Evolutionary conservation across 2,113 vertebrate genomes (phyloP).

Genomic region (Leucoraja erinaceus): DNA sequence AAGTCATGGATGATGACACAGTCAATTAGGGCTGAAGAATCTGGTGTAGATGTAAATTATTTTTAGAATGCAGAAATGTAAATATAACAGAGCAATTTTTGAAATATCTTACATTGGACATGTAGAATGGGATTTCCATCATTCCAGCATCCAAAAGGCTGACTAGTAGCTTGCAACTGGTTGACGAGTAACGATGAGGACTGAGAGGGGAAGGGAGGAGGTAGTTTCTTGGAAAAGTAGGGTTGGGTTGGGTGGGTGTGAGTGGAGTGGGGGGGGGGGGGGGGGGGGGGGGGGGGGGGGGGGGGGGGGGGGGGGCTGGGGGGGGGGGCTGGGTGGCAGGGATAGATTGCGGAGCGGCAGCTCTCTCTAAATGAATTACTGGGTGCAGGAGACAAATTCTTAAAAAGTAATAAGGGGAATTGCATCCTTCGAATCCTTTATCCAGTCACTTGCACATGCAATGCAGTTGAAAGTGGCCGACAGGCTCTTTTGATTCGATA

Average conservation of each 20-base stretch:
- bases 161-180: neutral
- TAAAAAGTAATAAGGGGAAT: neutral
- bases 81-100: neutral
- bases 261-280: neutral
- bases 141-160: neutral
- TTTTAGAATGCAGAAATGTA: neutral
- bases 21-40: neutral
- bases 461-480: neutral
- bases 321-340: neutral
- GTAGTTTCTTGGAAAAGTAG: no score
- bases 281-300: neutral
- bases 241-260: neutral
- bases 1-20: no score
- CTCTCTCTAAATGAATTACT: neutral
- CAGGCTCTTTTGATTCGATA: neutral
- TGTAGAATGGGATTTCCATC: neutral
- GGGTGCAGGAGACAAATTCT: neutral
- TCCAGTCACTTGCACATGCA: neutral
- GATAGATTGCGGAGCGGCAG: neutral
- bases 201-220: no score
- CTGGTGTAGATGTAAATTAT: neutral
- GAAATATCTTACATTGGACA: neutral
- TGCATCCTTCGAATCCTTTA: neutral
- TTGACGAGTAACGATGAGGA: no score
- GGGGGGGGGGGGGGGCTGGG: neutral